Base-by-base conservation (phyloP, 2,113 vertebrate genomes). In the Silurus glanis region DNA sequence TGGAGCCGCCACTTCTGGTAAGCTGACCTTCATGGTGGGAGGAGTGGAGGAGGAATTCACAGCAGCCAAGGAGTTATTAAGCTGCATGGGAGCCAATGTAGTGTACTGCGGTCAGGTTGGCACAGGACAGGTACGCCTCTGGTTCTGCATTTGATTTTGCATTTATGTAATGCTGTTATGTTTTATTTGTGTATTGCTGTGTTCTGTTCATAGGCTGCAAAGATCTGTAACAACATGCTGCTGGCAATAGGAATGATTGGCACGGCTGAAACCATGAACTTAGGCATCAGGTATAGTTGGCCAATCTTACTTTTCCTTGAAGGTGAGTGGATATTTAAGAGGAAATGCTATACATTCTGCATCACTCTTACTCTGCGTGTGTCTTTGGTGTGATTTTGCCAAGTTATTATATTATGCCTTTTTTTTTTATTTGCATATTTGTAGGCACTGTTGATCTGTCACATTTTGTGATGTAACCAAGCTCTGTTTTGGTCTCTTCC, bases 181-280 rank as follows among this genome's bases (percentile, higher is more conserved):
- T 49, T 58, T 23, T 58, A 7, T n/a, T 66, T 82, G 58, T 80
- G 49, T 81, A 62, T 28, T 6, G 1, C 37, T 53, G 2, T 53
- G 12, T 87, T n/a, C n/a, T 84, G 2, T 84, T 85, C 81, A 80
- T 91, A 99, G 98, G 97, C 98, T 87, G 98, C 97, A 75, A 99
- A 99, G 94, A 99, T 99, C 92, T 99, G 98, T 91, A 99, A 99
- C 95, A 99, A 99, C 92, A 98, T 99, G 98, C 96, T 99, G 72
- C 92, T 99, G 90, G 98, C 96, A 72, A 98, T 99, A 85, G 96
- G 97, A 91, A 99, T 99, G 98, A 98, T 99, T 75, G 98, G 98
- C 86, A 99, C 98, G 12, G 95, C 98, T 61, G 98, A 99, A 92
- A 92, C 97, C 3, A 99, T 99, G 98, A 99, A 99, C 93, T 95